These are phyloP conservation scores for Dendrolimus punctatus DNA, from an alignment of 1,140 invertebrate species.

Conservation along the genomic window DNA sequence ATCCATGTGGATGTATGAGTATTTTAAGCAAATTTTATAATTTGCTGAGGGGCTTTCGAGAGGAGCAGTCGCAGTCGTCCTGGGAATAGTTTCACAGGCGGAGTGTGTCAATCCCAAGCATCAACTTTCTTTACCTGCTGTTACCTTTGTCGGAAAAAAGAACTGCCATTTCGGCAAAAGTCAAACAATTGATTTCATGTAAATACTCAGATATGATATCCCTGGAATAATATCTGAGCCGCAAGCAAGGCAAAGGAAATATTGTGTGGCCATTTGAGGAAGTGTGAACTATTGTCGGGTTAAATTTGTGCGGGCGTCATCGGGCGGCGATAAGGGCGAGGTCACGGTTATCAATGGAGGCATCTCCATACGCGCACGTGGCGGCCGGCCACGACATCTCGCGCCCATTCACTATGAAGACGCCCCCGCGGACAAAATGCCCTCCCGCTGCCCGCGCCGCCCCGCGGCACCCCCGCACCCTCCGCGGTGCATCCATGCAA, in stretches of 20 bases:
- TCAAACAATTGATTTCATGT: no score
- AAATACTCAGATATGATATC: no score
- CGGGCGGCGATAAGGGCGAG: slow-evolving; percentile 55
- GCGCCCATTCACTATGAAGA: slow-evolving; percentile 67
- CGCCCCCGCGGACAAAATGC: slow-evolving; percentile 26
- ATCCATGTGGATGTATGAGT: no score
- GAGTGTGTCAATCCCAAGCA: no score
- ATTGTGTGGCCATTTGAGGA: neutral
- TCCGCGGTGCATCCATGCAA: slow-evolving; percentile 64
- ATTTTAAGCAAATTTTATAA: no score
- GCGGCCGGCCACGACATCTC: slow-evolving; percentile 62
- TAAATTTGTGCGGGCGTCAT: slow-evolving; percentile 31
- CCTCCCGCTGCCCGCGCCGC: slow-evolving; percentile 20
- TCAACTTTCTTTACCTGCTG: no score
- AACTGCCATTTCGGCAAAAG: no score
- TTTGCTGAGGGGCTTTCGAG: no score
- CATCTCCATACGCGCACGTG: slow-evolving; percentile 61
- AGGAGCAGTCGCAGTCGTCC: no score
- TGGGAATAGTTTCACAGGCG: no score
- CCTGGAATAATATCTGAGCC: no score
- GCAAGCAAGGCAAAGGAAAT: neutral
- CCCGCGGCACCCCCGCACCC: slow-evolving; percentile 35
- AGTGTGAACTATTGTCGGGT: neutral
- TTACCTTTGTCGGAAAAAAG: no score
- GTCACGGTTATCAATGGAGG: slow-evolving; percentile 66